phyloP scores from a whole-genome alignment of 1,140 invertebrate species.

The Bactericera cockerelli region DNA sequence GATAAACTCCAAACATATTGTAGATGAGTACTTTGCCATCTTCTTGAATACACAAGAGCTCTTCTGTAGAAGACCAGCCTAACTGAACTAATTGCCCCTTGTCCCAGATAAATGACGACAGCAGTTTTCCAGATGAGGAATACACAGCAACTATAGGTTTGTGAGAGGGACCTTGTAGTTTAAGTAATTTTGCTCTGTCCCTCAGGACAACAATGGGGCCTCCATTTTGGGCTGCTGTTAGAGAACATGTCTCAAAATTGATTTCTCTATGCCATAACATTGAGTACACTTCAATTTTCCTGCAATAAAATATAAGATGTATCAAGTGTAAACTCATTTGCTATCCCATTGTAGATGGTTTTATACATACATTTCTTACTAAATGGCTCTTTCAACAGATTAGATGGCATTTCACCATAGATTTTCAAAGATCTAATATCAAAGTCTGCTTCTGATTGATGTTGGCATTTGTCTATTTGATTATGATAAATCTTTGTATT shows the following conservation, averaged over 20 bases:
- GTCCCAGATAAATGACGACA: slow-evolving; percentile 51
- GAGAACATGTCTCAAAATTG: slow-evolving; percentile 59
- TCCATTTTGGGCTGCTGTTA: slow-evolving; percentile 69
- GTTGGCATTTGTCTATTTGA: too few relatives aligned
- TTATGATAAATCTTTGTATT: too few relatives aligned
- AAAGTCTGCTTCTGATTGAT: too few relatives aligned
- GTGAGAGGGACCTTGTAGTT: slow-evolving; percentile 35
- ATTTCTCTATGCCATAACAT: slow-evolving; percentile 71
- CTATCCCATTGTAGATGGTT: too few relatives aligned
- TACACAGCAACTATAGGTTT: slow-evolving; percentile 81
- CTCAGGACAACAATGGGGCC: slow-evolving; percentile 74
- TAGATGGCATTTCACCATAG: too few relatives aligned
- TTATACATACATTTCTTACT: too few relatives aligned
- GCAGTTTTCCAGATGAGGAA: slow-evolving; percentile 62
- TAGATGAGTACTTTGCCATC: slow-evolving; percentile 80
- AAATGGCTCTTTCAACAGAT: too few relatives aligned
- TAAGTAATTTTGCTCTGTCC: slow-evolving; percentile 53
- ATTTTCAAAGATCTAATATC: too few relatives aligned
- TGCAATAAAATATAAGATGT: too few relatives aligned
- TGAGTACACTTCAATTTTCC: slow-evolving; percentile 79
- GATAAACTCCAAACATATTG: slow-evolving; percentile 78
- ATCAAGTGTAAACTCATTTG: too few relatives aligned
- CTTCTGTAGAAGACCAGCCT: slow-evolving; percentile 84
- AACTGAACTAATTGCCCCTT: slow-evolving; percentile 32
- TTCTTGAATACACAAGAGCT: slow-evolving; percentile 81